phyloP scores from a whole-genome alignment of 2,888 invertebrate species.

The Heteromurus nitidus region DNA sequence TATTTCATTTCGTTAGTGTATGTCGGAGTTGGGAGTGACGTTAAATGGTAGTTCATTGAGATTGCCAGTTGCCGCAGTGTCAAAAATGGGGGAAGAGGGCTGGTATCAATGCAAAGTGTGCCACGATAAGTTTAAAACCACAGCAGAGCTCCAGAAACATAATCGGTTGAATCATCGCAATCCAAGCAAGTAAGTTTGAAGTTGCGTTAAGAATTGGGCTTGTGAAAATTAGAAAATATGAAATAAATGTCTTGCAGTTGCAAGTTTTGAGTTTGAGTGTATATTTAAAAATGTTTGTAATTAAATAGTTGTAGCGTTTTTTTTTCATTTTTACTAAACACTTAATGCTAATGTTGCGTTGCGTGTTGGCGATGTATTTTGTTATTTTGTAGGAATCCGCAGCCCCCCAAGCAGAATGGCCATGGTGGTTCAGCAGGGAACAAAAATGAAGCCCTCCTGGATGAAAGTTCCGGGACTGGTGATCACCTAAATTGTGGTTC shows the following conservation, averaged over 20 bases:
- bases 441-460: neutral
- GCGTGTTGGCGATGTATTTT: too few relatives aligned
- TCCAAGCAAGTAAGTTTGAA: neutral
- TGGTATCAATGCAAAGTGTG: constrained; percentile 29
- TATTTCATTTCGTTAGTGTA: too few relatives aligned
- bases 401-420: neutral
- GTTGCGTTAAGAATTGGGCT: neutral
- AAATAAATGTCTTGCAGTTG: neutral
- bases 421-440: neutral
- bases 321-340: neutral
- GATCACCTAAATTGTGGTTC: neutral
- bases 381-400: neutral
- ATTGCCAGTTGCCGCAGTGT: neutral
- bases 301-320: neutral
- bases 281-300: neutral
- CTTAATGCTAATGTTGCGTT: too few relatives aligned
- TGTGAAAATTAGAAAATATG: neutral
- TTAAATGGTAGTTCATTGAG: too few relatives aligned
- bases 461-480: neutral
- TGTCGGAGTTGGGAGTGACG: too few relatives aligned
- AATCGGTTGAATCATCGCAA: constrained; percentile 21
- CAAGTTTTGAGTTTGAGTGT: neutral
- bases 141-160: constrained; percentile 38
- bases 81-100: constrained; percentile 5
- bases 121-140: constrained; percentile 23